Conservation (phyloP, 2,888 invertebrate species). For the Agrochola lota region DNA sequence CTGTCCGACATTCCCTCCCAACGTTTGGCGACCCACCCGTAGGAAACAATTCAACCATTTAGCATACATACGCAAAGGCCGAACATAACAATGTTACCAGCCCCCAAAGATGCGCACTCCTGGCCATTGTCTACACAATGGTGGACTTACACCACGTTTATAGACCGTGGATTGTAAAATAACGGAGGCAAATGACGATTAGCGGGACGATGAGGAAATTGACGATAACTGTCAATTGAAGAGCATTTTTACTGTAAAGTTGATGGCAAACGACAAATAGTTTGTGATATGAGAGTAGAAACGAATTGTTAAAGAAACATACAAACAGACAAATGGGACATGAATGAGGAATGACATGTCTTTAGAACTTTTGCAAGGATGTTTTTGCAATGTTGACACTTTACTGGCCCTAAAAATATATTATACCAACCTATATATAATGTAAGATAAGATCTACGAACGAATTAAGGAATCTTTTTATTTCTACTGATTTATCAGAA, state of each 20-base stretch:
- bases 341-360: background rate
- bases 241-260: slow-evolving; percentile 10
- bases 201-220: slow-evolving; percentile 49
- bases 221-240: slow-evolving; percentile 38
- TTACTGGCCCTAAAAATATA: slow-evolving; percentile 14
- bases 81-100: slow-evolving; percentile 64
- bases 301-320: background rate
- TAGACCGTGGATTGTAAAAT: slow-evolving; percentile 52
- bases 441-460: slow-evolving; percentile 33
- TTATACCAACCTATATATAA: background rate
- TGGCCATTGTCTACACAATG: slow-evolving; percentile 61
- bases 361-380: slow-evolving; percentile 6
- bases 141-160: slow-evolving; percentile 51
- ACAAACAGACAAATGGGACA: background rate
- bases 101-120: slow-evolving; percentile 64
- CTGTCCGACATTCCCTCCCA: slow-evolving; percentile 28
- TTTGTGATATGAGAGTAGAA: background rate
- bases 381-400: background rate
- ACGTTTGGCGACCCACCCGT: slow-evolving; percentile 73
- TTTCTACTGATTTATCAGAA: slow-evolving; percentile 33
- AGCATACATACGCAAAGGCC: slow-evolving; percentile 84
- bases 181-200: slow-evolving; percentile 54
- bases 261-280: background rate
- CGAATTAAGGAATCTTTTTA: slow-evolving; percentile 30
- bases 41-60: slow-evolving; percentile 86